A percentile compares a stretch with the other conserved stretches of the same genome.
These are phyloP conservation scores for Pitangus sulphuratus DNA, from an alignment of 2,797 vertebrate genomes.

Conservation along the genomic window DNA sequence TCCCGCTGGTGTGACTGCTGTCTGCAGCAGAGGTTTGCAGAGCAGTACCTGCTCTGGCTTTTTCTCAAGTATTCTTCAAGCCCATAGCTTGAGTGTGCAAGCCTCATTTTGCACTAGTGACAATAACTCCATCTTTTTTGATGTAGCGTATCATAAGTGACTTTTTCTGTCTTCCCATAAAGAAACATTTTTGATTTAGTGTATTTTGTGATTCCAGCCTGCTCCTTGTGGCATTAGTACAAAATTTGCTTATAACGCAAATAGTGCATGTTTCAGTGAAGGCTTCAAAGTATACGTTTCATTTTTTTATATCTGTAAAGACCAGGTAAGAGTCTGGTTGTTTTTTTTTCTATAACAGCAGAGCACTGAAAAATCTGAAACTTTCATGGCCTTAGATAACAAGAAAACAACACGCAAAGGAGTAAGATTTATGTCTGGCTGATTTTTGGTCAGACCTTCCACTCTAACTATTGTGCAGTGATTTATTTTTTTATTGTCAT, in stretches of 20 bases:
- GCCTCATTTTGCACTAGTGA: neutral
- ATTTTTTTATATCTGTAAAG: neutral
- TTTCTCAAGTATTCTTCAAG: neutral
- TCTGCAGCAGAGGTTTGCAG: neutral
- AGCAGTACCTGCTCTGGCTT: neutral
- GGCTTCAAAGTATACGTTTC: neutral
- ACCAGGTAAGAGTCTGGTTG: neutral
- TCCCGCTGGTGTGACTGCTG: neutral
- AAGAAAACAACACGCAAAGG: neutral
- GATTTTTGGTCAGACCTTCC: neutral
- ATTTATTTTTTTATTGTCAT: neutral
- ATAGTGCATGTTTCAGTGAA: neutral
- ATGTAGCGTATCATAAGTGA: neutral
- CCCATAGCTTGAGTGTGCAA: neutral
- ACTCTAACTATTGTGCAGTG: neutral
- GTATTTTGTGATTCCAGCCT: neutral
- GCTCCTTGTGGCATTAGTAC: neutral
- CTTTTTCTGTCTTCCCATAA: neutral
- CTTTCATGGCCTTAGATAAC: neutral
- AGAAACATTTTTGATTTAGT: neutral
- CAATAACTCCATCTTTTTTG: neutral
- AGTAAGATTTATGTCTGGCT: neutral
- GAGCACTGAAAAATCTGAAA: neutral
- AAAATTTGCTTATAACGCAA: neutral
- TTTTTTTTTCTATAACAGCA: neutral